These are phyloP conservation scores for Grammatotria lemairii DNA, from an alignment of 2,113 vertebrate species.

Conservation along the genomic window DNA sequence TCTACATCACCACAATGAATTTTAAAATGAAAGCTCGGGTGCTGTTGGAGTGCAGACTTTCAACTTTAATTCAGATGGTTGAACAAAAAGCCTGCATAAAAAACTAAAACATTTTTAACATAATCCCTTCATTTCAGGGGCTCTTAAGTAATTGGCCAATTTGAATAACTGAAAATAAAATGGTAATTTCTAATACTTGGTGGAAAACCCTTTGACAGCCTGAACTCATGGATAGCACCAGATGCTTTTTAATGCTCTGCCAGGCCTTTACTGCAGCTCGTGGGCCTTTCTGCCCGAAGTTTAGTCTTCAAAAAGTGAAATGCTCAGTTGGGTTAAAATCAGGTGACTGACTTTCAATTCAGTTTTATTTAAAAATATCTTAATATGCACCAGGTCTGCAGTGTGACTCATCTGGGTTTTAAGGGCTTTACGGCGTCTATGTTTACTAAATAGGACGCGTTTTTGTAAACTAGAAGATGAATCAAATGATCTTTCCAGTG, in stretches of 20 bases:
- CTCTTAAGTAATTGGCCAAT: neutral
- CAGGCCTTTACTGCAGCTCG: neutral
- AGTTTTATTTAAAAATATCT: neutral
- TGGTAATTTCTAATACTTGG: neutral
- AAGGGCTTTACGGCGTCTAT: neutral
- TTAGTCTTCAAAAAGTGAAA: neutral
- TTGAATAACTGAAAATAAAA: neutral
- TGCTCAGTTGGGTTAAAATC: neutral
- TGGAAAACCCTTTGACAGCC: neutral
- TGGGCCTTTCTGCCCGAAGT: neutral
- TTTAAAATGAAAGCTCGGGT: neutral
- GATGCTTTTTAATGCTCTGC: neutral
- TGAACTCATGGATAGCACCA: neutral
- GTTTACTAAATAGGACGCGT: neutral
- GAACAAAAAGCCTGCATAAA: neutral
- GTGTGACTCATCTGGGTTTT: neutral
- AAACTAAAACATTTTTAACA: neutral
- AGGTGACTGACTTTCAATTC: neutral
- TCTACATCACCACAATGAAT: neutral
- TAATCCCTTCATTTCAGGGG: neutral
- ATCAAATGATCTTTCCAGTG: neutral
- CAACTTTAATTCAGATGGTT: neutral
- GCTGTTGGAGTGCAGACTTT: neutral
- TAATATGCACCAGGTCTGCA: neutral
- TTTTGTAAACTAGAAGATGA: neutral